Evolutionary conservation across 2,797 vertebrate genomes (phyloP).

Genomic region (Chanos chanos): DNA sequence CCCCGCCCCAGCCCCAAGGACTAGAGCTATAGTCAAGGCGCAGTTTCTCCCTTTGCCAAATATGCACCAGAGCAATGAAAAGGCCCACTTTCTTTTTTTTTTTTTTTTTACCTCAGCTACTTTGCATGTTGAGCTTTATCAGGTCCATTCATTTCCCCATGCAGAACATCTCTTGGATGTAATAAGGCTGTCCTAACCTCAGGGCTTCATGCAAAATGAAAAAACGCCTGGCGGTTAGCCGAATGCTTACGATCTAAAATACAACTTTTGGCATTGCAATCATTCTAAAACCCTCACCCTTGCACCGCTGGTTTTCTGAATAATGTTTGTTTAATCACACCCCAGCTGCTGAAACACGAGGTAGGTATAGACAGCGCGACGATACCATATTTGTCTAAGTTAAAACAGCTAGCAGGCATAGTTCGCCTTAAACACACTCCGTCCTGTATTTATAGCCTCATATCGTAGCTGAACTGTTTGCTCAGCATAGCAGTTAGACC

Average conservation of each 20-base stretch:
- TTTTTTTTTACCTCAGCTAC: slow-evolving; percentile 28
- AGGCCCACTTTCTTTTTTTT: slow-evolving; percentile 7
- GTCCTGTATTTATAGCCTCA: too few species aligned
- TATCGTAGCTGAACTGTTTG: too few species aligned
- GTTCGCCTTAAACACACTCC: too few species aligned
- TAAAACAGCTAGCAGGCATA: too few species aligned
- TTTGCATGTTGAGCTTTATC: slow-evolving; percentile 39
- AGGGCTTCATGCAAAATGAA: slow-evolving; percentile 26
- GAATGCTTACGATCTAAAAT: slow-evolving; percentile 17
- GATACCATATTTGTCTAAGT: too few species aligned
- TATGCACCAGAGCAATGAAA: slow-evolving; percentile 25
- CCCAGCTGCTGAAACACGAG: too few species aligned
- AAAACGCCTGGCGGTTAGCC: slow-evolving; percentile 23
- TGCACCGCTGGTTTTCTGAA: neutral
- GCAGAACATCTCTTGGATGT: slow-evolving; percentile 7
- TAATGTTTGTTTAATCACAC: slow-evolving; percentile 29
- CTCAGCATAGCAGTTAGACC: too few species aligned
- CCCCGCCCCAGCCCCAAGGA: too few species aligned
- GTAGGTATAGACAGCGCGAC: too few species aligned
- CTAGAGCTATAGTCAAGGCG: neutral
- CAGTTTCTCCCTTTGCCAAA: slow-evolving; percentile 4
- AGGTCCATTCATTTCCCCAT: slow-evolving; percentile 28
- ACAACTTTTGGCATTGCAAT: slow-evolving; percentile 16
- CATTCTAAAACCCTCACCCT: slow-evolving; percentile 7
- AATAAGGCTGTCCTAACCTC: slow-evolving; percentile 39